Evolutionary conservation across 2,797 vertebrate genomes (phyloP).

Genomic region (Lophotriccus pileatus): DNA sequence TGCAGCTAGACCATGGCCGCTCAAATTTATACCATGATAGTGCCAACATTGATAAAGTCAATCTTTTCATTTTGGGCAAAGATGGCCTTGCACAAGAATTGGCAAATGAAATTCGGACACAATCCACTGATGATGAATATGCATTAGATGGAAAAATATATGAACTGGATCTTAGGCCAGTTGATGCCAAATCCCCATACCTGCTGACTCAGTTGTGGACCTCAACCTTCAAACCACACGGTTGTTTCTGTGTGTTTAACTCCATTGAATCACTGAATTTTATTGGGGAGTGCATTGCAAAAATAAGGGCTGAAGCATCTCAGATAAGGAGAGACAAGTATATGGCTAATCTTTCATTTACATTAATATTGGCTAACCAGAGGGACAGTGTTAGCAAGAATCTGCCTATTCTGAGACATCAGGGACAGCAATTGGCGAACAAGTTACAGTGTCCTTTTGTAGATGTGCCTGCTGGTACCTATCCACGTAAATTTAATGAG

Average conservation of each 20-base stretch:
- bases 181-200: constrained; percentile 93
- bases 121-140: constrained; percentile 98
- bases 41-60: constrained; percentile 95
- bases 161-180: constrained; percentile 92
- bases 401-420: constrained; percentile 94
- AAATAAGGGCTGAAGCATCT: constrained; percentile 91
- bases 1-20: constrained; percentile 91
- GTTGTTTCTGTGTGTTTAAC: constrained; percentile 98
- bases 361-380: constrained; percentile 95
- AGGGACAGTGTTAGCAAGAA: constrained; percentile 93
- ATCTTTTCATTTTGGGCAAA: constrained; percentile 95
- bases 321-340: constrained; percentile 92
- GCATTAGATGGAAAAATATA: constrained; percentile 98
- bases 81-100: constrained; percentile 96
- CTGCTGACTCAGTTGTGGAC: constrained; percentile 92
- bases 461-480: constrained; percentile 90
- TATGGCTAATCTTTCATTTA: constrained; percentile 90
- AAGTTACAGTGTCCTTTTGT: constrained; percentile 98
- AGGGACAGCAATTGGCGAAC: constrained; percentile 97
- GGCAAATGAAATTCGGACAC: constrained; percentile 95
- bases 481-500: constrained; percentile 96
- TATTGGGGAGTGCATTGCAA: constrained; percentile 93
- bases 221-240: constrained; percentile 93
- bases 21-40: constrained; percentile 91
- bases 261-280: constrained; percentile 96